Base-by-base conservation (phyloP, 2,113 vertebrate species). In the Bufo gargarizans region DNA sequence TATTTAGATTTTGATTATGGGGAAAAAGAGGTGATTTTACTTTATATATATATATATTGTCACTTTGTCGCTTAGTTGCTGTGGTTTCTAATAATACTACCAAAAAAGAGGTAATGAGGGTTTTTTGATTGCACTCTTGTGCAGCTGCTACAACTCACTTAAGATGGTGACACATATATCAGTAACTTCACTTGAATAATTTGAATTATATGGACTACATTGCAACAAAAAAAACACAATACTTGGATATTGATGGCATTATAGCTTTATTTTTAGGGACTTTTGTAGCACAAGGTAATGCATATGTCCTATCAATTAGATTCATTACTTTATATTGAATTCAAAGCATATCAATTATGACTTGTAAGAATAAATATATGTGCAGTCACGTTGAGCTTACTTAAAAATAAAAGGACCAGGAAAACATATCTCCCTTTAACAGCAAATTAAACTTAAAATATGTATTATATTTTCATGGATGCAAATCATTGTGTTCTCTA, bases 251-350 rank as follows among this genome's bases (percentile, higher is more conserved):
- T 50, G 74, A 19, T 77, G 17, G 47, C 45, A 50, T 50, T 50
- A 19, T 50, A 12, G 74, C 74, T 50, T 50, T 49, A 76, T 50
- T 50, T 20, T 50, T n/a, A 77, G 17, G 3, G 20, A 50, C 47
- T 19, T 17, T 76, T 16, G 72, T 19, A 77, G 74, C 45, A 77
- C 45, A 77, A 49, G 47, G 45, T 77, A 77, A 77, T 77, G 74
- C 45, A 77, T 50, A 50, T 77, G 43, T 43, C 45, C 6, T 50
- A 50, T 77, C 47, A 4, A 50, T 49, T 20, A 50, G 45, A 77
- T 77, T 20, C 7, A 77, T 77, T 50, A 19, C 6, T 50, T 49
- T 20, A 0, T 20, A 49, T 19, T 77, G 47, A 77, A 50, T 77
- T 45, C 47, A 50, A 50, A 20, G 47, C 45, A 77, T 50, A n/a